A percentile compares a stretch with the other conserved stretches of the same genome.
phyloP scores from a whole-genome alignment of 2,888 invertebrate species.

The Schrankia costaestrigalis region DNA sequence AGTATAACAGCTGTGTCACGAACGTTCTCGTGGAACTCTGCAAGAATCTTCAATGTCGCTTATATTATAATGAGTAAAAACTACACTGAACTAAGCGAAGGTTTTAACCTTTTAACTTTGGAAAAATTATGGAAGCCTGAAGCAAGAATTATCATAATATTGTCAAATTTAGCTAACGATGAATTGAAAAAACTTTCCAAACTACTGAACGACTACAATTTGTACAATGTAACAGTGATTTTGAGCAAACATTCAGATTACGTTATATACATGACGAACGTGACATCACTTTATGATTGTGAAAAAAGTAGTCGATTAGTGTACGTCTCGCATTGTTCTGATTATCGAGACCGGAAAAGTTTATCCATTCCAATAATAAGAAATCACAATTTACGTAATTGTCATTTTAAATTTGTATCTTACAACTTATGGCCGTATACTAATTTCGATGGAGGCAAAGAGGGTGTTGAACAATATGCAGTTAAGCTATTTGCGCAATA shows the following conservation, averaged over 20 bases:
- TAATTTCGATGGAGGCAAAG: slow-evolving; percentile 24
- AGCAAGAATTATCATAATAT: slow-evolving; percentile 37
- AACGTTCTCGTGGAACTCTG: slow-evolving; percentile 22
- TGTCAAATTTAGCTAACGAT: slow-evolving; percentile 22
- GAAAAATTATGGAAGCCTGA: slow-evolving; percentile 39
- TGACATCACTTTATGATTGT: slow-evolving; percentile 23
- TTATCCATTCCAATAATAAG: background rate
- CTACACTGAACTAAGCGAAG: slow-evolving; percentile 27
- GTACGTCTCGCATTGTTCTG: slow-evolving; percentile 15
- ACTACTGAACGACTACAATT: slow-evolving; percentile 20
- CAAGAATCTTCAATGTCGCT: slow-evolving; percentile 20
- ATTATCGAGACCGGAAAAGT: slow-evolving; percentile 1
- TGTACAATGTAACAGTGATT: slow-evolving; percentile 11
- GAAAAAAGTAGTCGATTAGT: slow-evolving; percentile 17
- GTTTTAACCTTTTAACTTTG: slow-evolving; percentile 21
- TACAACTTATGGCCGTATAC: slow-evolving; percentile 35
- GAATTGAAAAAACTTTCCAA: slow-evolving; percentile 19
- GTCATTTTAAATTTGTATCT: slow-evolving; percentile 26
- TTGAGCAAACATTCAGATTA: slow-evolving; percentile 2
- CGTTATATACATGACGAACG: slow-evolving; percentile 16
- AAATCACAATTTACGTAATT: slow-evolving; percentile 11
- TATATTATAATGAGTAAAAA: slow-evolving; percentile 34
- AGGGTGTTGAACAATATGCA: slow-evolving; percentile 32
- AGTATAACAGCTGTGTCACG: slow-evolving; percentile 35
- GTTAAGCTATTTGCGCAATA: slow-evolving; percentile 27